phyloP scores from a whole-genome alignment of 2,888 invertebrate species.

The Dicycla oo region DNA sequence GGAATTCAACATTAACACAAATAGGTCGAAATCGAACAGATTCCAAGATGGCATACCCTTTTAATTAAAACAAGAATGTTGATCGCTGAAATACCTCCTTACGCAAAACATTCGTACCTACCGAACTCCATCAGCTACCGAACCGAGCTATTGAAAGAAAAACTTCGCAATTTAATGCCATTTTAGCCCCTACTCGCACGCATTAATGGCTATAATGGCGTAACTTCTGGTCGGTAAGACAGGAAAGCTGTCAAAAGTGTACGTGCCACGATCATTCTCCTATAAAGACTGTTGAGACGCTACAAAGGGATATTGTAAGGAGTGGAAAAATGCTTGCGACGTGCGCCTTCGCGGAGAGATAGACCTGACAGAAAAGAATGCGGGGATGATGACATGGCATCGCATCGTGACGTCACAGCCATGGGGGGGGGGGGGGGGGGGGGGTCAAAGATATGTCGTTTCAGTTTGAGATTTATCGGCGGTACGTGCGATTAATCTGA shows the following conservation, averaged over 20 bases:
- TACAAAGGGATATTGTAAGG: slow-evolving; percentile 58
- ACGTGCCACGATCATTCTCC: slow-evolving; percentile 57
- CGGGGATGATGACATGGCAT: slow-evolving; percentile 36
- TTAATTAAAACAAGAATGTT: slow-evolving; percentile 57
- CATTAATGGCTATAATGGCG: slow-evolving; percentile 60
- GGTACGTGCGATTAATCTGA: slow-evolving; percentile 40
- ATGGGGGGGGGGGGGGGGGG: no score
- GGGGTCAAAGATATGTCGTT: slow-evolving; percentile 22
- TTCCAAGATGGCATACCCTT: slow-evolving; percentile 39
- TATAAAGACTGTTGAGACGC: slow-evolving; percentile 57
- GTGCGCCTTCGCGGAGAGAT: slow-evolving; percentile 37
- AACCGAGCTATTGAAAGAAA: slow-evolving; percentile 46
- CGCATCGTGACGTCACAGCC: slow-evolving; percentile 14
- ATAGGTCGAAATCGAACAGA: slow-evolving; percentile 36
- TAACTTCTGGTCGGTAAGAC: slow-evolving; percentile 61
- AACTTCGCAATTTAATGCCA: slow-evolving; percentile 52
- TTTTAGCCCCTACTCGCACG: slow-evolving; percentile 51
- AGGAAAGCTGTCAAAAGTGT: slow-evolving; percentile 59
- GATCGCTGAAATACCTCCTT: slow-evolving; percentile 44
- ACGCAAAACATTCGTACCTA: slow-evolving; percentile 50
- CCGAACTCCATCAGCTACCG: slow-evolving; percentile 47
- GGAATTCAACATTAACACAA: slow-evolving; percentile 15
- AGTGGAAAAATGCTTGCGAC: slow-evolving; percentile 51
- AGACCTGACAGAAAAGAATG: slow-evolving; percentile 50
- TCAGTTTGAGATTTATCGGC: slow-evolving; percentile 54